Evolutionary conservation across 2,888 invertebrate genomes (phyloP).

Genomic region (Perizoma affinitatum): DNA sequence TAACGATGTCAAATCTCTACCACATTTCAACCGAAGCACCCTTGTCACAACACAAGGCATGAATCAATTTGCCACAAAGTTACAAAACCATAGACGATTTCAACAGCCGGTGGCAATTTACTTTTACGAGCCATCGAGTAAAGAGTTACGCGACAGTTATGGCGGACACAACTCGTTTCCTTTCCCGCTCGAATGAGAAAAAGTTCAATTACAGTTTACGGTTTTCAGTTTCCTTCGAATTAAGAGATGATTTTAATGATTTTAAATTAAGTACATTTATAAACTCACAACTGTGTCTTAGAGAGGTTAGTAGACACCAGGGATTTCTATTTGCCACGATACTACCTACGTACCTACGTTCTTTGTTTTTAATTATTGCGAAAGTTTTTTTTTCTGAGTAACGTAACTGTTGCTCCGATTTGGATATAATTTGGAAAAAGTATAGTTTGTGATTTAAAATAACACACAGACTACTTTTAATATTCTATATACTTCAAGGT

Average conservation of each 20-base stretch:
- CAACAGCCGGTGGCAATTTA: constrained; percentile 82
- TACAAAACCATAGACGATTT: constrained; percentile 57
- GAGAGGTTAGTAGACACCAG: too few species aligned
- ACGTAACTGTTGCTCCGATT: neutral
- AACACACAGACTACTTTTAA: too few species aligned
- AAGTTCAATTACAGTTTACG: constrained; percentile 41
- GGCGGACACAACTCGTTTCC: constrained; percentile 73
- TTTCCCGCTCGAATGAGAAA: constrained; percentile 65
- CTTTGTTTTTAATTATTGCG: too few species aligned
- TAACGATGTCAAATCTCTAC: constrained; percentile 63
- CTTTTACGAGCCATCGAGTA: constrained; percentile 79
- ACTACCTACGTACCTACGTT: too few species aligned
- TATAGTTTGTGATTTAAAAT: too few species aligned
- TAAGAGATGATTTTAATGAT: neutral
- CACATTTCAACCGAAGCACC: constrained; percentile 58
- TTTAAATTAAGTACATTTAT: too few species aligned
- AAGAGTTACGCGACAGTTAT: constrained; percentile 83
- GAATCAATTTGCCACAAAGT: constrained; percentile 74
- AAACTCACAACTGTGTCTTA: too few species aligned
- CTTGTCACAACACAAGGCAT: constrained; percentile 63
- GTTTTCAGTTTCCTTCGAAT: constrained; percentile 46
- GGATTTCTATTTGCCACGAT: too few species aligned
- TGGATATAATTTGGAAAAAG: too few species aligned
- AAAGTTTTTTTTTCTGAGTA: too few species aligned
- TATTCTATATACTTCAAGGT: neutral